Evolutionary conservation across 2,888 invertebrate species (phyloP).

Genomic region (Zhengitettix transpicula): DNA sequence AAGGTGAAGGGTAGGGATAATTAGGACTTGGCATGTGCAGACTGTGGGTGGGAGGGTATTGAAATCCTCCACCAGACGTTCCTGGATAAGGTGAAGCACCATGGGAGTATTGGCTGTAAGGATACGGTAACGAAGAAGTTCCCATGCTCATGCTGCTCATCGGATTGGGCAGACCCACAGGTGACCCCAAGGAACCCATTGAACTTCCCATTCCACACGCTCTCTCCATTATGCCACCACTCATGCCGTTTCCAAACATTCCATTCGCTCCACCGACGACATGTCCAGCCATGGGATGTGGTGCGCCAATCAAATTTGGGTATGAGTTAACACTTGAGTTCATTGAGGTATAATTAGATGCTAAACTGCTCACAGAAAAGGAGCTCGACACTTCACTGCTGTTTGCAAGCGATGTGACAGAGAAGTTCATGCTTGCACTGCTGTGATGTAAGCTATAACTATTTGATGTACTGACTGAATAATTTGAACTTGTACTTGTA

Average conservation of each 20-base stretch:
- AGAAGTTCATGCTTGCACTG: slow-evolving; percentile 20
- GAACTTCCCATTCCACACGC: slow-evolving; percentile 17
- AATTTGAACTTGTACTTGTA: slow-evolving; percentile 15
- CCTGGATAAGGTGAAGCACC: slow-evolving; percentile 20
- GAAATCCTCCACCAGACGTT: slow-evolving; percentile 14
- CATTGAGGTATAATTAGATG: slow-evolving; percentile 24
- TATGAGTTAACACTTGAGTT: slow-evolving; percentile 20
- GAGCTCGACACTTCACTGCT: slow-evolving; percentile 22
- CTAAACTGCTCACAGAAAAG: slow-evolving; percentile 29
- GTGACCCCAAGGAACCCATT: slow-evolving; percentile 10
- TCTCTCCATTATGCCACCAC: slow-evolving; percentile 12
- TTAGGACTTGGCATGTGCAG: slow-evolving; percentile 52
- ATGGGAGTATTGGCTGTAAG: slow-evolving; percentile 24
- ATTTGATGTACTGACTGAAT: slow-evolving; percentile 15
- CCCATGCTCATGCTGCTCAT: slow-evolving; percentile 18
- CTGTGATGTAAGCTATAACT: slow-evolving; percentile 14
- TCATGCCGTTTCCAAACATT: slow-evolving; percentile 12
- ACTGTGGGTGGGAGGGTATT: slow-evolving; percentile 32
- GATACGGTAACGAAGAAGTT: slow-evolving; percentile 18
- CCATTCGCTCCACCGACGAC: slow-evolving; percentile 12
- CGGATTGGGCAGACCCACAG: slow-evolving; percentile 14
- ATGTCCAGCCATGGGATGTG: slow-evolving; percentile 22
- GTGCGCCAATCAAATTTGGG: slow-evolving; percentile 27
- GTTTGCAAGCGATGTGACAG: slow-evolving; percentile 22
- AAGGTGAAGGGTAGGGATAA: slow-evolving; percentile 38